Evolutionary conservation across 2,888 invertebrate species (phyloP).

Genomic region (Carabus problematicus): DNA sequence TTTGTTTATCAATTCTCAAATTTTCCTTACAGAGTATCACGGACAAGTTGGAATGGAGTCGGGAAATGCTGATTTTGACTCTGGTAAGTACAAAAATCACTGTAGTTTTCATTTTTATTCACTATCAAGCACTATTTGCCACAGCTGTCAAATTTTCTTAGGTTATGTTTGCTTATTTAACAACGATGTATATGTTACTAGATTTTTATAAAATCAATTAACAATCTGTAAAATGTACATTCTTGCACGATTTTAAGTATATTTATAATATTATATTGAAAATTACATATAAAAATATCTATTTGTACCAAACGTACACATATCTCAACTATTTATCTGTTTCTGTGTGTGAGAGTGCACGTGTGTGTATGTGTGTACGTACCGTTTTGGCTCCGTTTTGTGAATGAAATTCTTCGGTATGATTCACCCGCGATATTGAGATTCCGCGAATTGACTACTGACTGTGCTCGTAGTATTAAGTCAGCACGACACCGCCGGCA

Average conservation of each 20-base stretch:
- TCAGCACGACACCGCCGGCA: too few relatives aligned
- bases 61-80: constrained; percentile 81
- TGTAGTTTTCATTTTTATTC: constrained; percentile 13
- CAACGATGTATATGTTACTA: too few relatives aligned
- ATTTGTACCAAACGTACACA: too few relatives aligned
- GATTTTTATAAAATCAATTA: too few relatives aligned
- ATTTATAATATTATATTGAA: too few relatives aligned
- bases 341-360: too few relatives aligned
- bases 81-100: constrained; percentile 64
- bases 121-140: not conserved
- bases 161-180: constrained; percentile 32
- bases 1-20: not conserved
- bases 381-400: constrained; percentile 22
- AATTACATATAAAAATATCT: too few relatives aligned
- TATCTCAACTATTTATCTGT: too few relatives aligned
- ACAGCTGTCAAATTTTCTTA: constrained; percentile 26
- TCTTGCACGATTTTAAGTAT: too few relatives aligned
- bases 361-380: too few relatives aligned
- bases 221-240: too few relatives aligned
- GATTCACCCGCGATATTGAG: constrained; percentile 42
- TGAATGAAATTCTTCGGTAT: constrained; percentile 44
- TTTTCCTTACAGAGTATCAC: constrained; percentile 74
- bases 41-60: constrained; percentile 83
- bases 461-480: too few relatives aligned
- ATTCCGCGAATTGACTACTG: constrained; percentile 27